These are phyloP conservation scores for Listronotus bonariensis DNA, from an alignment of 1,140 invertebrate species.

Conservation along the genomic window DNA sequence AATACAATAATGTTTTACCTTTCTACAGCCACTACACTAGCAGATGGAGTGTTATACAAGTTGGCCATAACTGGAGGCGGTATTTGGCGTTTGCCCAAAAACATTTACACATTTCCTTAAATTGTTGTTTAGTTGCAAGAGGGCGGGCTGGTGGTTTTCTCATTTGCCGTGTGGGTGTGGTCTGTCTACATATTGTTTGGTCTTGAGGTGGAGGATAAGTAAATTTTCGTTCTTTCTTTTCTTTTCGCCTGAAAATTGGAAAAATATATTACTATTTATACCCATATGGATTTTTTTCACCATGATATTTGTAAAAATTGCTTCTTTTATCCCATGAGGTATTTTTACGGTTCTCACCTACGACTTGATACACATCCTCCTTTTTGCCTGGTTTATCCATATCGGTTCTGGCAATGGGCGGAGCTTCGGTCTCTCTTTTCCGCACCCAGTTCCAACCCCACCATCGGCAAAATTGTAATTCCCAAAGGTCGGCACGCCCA, in stretches of 20 bases:
- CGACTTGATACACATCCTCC: background rate
- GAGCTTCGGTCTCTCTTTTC: constrained; percentile 12
- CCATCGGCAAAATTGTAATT: constrained; percentile 38
- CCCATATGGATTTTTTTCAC: too few relatives aligned
- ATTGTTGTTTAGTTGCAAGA: constrained; percentile 14
- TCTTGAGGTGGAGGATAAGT: background rate
- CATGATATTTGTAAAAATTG: too few relatives aligned
- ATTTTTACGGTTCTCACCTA: background rate
- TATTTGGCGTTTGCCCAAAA: constrained; percentile 10
- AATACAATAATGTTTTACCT: background rate
- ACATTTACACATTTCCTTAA: constrained; percentile 25
- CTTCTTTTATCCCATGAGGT: too few relatives aligned
- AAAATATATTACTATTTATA: too few relatives aligned
- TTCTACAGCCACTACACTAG: constrained; percentile 9
- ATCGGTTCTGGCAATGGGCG: too few relatives aligned
- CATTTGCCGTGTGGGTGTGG: background rate
- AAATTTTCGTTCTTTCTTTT: background rate
- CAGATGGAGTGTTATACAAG: constrained; percentile 19
- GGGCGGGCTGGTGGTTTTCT: background rate
- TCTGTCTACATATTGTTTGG: background rate
- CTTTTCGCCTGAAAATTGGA: background rate
- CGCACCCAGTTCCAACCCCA: constrained; percentile 40
- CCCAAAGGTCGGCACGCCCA: constrained; percentile 25
- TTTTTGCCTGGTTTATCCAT: background rate
- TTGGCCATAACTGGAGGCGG: constrained; percentile 8